phyloP scores from a whole-genome alignment of 2,797 vertebrate genomes.

The Onychomys arenicola region DNA sequence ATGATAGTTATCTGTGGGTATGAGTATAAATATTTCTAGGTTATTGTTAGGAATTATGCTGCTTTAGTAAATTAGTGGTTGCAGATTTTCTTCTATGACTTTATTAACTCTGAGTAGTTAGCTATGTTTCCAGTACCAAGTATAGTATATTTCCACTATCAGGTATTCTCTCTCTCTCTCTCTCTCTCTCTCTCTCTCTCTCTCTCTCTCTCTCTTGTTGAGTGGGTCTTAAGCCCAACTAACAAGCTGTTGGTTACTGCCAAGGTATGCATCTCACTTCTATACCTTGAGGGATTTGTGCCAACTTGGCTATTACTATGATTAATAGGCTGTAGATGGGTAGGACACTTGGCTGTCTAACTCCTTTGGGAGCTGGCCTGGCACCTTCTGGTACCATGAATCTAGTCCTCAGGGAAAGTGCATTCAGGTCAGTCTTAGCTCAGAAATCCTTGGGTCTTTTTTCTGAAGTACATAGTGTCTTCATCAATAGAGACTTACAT shows the following conservation, averaged over 20 bases:
- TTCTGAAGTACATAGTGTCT: not conserved
- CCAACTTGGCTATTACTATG: too few relatives aligned
- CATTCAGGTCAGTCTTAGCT: not conserved
- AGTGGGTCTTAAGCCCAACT: not conserved
- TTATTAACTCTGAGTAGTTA: not conserved
- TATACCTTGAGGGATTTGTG: not conserved
- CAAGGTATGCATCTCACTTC: not conserved
- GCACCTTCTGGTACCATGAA: not conserved
- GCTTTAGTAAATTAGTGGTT: not conserved
- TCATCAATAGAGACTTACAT: not conserved
- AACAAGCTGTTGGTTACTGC: not conserved
- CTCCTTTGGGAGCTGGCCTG: not conserved
- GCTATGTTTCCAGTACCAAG: not conserved
- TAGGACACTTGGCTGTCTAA: not conserved
- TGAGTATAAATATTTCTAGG: not conserved
- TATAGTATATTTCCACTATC: not conserved
- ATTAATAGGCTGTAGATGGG: not conserved
- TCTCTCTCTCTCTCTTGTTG: not conserved
- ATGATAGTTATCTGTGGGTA: not conserved
- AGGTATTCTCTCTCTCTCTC: not conserved
- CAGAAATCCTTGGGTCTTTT: not conserved
- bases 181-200: not conserved
- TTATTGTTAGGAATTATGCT: not conserved
- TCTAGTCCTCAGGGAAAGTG: not conserved
- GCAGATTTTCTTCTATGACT: not conserved